Evolutionary conservation across 2,888 invertebrate species (phyloP), one percentile per base, ranked within the genome.

Genomic region (Phytoseiulus persimilis): DNA sequence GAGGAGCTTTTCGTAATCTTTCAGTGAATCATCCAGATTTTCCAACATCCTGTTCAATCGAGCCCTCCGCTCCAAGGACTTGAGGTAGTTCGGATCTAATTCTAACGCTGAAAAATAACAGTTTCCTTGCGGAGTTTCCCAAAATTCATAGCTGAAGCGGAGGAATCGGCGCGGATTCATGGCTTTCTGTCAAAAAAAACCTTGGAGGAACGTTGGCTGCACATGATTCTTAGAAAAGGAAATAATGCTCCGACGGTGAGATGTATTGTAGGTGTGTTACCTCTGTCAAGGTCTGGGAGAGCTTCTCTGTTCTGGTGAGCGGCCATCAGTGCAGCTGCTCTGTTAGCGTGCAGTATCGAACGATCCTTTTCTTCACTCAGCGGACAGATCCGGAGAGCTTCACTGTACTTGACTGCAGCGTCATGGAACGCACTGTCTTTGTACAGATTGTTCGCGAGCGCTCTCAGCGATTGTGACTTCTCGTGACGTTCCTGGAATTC

Each of bases 21-120:
- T 92, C 83, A 93, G 91, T 5, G 93, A 93, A 90, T 93, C 93
- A 31, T 93, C 93, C 90, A 93, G 91, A 90, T 93, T 93, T 0
- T 93, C 93, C 46, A 92, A 91, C 90, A 92, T 92, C 90, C 93
- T 92, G 91, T 93, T 92, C 9, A 93, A 91, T 90, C 93, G 92
- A 14, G 93, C 93, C 46, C 93, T 91, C 45, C 93, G 90, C 45
- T 92, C 90, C 83, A 92, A 90, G 1, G 93, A 92, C 90, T 93
- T 93, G 89, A 93, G 90, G 90, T 93, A 93, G 31, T 91, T 91
- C 0, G 93, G 92, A 90, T 93, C 92, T n/a, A 93, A 90, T 45
- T 92, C 92, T 31, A 93, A 46, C 23, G 93, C 93, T 87, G 33
- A 9, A 84, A 33, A 32, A 9, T 32, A 9, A 65, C 65, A 28